A percentile compares a stretch with the other conserved stretches of the same genome.
These are phyloP conservation scores for Aurelia sp. DNA, from an alignment of 30 jellyfish, hydroid and myxozoan genomes.

Conservation along the genomic window DNA sequence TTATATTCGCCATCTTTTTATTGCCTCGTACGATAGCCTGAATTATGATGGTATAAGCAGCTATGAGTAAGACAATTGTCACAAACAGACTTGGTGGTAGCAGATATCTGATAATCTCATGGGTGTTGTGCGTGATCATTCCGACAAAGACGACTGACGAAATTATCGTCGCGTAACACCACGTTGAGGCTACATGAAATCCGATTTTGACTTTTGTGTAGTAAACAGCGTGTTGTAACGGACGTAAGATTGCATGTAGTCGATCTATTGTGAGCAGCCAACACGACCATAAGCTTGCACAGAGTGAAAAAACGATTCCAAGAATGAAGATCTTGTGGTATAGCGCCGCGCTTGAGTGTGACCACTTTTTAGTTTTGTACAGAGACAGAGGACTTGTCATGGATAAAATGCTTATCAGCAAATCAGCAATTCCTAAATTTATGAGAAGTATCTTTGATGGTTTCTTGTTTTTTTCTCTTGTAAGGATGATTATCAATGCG, in stretches of 20 bases:
- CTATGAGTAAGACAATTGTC: slow-evolving; percentile 1
- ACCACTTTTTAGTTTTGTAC: background rate
- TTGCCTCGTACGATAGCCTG: slow-evolving; percentile 23
- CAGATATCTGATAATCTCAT: slow-evolving; percentile 13
- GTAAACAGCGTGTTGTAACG: slow-evolving; percentile 22
- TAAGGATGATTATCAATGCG: background rate
- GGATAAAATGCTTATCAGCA: background rate
- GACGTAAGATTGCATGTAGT: slow-evolving; percentile 19
- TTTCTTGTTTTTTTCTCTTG: background rate
- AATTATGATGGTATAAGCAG: slow-evolving; percentile 31
- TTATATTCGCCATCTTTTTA: slow-evolving; percentile 10
- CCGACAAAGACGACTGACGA: background rate
- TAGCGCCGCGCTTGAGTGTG: background rate
- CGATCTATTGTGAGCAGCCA: slow-evolving; percentile 40
- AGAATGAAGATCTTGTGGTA: background rate
- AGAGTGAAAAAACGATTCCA: slow-evolving; percentile 1
- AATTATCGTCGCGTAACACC: slow-evolving; percentile 10
- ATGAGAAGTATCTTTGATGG: slow-evolving; percentile 13
- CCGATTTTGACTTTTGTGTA: slow-evolving; percentile 10
- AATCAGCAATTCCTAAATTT: slow-evolving; percentile 23
- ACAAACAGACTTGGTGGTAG: slow-evolving; percentile 12
- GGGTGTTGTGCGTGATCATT: no score
- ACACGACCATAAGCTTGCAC: slow-evolving; percentile 42
- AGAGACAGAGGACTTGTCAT: background rate
- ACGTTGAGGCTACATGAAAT: slow-evolving; percentile 4